Percentiles rank a stretch among this genome's conserved stretches.
phyloP scores from a whole-genome alignment of 2,113 vertebrate species.

The Prunella fulvescens region DNA sequence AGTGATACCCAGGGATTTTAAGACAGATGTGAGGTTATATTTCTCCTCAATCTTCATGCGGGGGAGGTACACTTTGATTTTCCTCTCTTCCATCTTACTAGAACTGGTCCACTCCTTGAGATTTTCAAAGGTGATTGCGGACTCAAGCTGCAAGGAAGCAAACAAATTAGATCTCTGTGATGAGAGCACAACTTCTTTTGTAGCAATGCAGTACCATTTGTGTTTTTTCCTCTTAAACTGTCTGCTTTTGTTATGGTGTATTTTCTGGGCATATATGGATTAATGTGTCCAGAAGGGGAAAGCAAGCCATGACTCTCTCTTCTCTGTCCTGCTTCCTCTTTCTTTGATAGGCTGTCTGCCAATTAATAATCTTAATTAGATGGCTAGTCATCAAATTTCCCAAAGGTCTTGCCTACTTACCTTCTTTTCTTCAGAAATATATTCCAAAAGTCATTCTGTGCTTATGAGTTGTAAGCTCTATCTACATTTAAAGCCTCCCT shows the following conservation, averaged over 20 bases:
- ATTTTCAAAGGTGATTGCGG: not conserved
- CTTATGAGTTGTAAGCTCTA: not conserved
- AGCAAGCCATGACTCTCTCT: not conserved
- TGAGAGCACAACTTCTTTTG: not conserved
- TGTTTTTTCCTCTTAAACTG: not conserved
- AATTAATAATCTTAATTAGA: not conserved
- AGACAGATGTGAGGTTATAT: slow-evolving; percentile 38
- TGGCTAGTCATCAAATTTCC: not conserved
- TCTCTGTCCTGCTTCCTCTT: not conserved
- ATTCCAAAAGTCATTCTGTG: not conserved
- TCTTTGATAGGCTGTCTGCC: not conserved
- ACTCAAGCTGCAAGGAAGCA: slow-evolving; percentile 30
- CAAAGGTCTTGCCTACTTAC: not conserved
- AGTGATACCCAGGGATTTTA: slow-evolving; percentile 7
- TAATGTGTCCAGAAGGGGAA: not conserved
- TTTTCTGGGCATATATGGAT: not conserved
- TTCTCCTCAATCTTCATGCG: slow-evolving; percentile 37
- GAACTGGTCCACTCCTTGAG: slow-evolving; percentile 27
- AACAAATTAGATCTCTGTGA: not conserved
- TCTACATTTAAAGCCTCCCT: not conserved
- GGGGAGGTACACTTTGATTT: slow-evolving; percentile 14
- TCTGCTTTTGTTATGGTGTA: not conserved
- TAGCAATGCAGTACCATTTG: not conserved
- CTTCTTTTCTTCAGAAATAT: not conserved
- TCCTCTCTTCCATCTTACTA: not conserved